A percentile compares a stretch with the other conserved stretches of the same genome.
These are phyloP conservation scores for Cyaniris semiargus DNA, from an alignment of 2,888 invertebrate species.

Conservation along the genomic window DNA sequence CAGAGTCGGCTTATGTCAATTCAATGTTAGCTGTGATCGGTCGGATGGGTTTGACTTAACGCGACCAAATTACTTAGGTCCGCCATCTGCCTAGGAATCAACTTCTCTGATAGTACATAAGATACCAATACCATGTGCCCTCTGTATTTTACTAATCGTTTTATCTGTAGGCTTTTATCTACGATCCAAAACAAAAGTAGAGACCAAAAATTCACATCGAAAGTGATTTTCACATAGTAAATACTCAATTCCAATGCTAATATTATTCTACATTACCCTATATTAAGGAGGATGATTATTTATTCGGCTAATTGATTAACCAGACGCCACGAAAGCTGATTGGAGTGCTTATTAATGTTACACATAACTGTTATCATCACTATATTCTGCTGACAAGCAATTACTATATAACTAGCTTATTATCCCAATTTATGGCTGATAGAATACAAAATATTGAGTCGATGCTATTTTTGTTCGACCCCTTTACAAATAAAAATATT, in stretches of 20 bases:
- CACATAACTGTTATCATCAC: constrained; percentile 7
- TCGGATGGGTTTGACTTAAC: too few relatives aligned
- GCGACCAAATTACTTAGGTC: too few relatives aligned
- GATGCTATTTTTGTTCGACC: neutral
- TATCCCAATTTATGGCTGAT: neutral
- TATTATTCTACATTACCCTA: neutral
- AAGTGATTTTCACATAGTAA: too few relatives aligned
- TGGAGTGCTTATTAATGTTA: constrained; percentile 18
- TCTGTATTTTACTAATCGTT: too few relatives aligned
- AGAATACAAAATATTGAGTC: neutral
- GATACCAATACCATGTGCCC: too few relatives aligned
- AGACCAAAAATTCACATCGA: neutral
- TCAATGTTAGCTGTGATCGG: too few relatives aligned
- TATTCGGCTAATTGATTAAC: constrained; percentile 27
- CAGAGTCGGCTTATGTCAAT: too few relatives aligned
- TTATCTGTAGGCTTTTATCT: too few relatives aligned
- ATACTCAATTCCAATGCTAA: neutral
- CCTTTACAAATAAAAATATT: too few relatives aligned
- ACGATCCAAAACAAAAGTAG: neutral
- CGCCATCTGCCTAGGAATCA: too few relatives aligned
- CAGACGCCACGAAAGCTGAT: constrained; percentile 19
- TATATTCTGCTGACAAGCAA: constrained; percentile 1
- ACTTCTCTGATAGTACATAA: too few relatives aligned
- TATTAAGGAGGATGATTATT: neutral
- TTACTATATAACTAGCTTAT: constrained; percentile 11